phyloP scores from a whole-genome alignment of 2,888 invertebrate species.

The Nebria brevicollis region DNA sequence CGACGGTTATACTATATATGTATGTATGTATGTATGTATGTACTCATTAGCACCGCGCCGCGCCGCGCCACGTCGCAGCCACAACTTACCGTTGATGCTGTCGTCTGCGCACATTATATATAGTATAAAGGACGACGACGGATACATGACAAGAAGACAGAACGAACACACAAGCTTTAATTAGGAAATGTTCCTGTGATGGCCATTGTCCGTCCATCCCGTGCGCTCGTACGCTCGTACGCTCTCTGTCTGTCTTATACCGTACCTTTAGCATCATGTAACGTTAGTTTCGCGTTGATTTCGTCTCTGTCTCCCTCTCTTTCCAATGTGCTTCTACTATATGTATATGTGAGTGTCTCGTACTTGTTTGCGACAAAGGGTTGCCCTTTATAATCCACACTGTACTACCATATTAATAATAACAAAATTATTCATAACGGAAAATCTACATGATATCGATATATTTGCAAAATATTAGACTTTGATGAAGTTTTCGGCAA shows the following conservation, averaged over 20 bases:
- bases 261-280: not conserved
- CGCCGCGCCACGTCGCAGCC: not conserved
- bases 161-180: slow-evolving; percentile 31
- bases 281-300: not conserved
- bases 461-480: not conserved
- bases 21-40: not conserved
- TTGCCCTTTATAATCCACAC: slow-evolving; percentile 32
- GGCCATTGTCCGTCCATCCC: slow-evolving; percentile 41
- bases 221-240: not conserved
- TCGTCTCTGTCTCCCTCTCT: not conserved
- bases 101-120: slow-evolving; percentile 4
- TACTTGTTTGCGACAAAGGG: slow-evolving; percentile 16
- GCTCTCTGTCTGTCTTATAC: slow-evolving; percentile 9
- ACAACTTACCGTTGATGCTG: not conserved
- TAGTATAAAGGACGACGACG: not conserved
- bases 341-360: not conserved
- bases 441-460: not conserved
- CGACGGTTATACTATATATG: not conserved
- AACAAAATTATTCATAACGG: slow-evolving; percentile 31
- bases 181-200: slow-evolving; percentile 32
- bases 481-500: too few species aligned
- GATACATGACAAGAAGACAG: slow-evolving; percentile 22
- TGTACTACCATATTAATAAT: slow-evolving; percentile 21
- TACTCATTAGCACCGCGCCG: slow-evolving; percentile 9
- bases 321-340: not conserved